These are phyloP conservation scores for Pseudococcus longispinus DNA, from an alignment of 2,888 invertebrate genomes.

Conservation along the genomic window DNA sequence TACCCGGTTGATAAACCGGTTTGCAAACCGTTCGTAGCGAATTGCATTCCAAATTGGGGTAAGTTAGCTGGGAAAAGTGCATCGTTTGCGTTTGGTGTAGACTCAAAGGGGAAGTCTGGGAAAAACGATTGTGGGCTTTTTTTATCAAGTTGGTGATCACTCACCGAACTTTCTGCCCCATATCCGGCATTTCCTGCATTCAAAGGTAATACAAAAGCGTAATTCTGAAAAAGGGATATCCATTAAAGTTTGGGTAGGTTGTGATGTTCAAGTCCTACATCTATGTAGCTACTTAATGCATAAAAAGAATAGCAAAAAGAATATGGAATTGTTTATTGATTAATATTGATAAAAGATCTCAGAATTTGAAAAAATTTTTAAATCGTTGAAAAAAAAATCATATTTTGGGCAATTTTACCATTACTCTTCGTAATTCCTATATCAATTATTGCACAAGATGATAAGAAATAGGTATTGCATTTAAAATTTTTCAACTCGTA, in stretches of 20 bases:
- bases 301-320: not conserved
- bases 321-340: not conserved
- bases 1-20: not conserved
- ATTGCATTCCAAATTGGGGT: not conserved
- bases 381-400: not conserved
- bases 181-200: not conserved
- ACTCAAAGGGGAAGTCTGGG: not conserved
- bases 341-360: not conserved
- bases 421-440: not conserved
- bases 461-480: too few species aligned
- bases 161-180: constrained; percentile 18
- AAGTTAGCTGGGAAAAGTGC: not conserved
- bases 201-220: not conserved
- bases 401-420: not conserved
- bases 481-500: not conserved
- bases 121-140: not conserved
- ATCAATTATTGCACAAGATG: too few species aligned
- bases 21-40: not conserved
- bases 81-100: not conserved
- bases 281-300: too few species aligned
- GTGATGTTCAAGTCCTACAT: too few species aligned
- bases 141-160: constrained; percentile 18
- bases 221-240: constrained; percentile 24
- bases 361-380: too few species aligned
- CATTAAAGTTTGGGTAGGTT: not conserved